A percentile compares a stretch with the other conserved stretches of the same genome.
Evolutionary conservation across 2,888 invertebrate genomes (phyloP).

Genomic region (Lamproptera curius): DNA sequence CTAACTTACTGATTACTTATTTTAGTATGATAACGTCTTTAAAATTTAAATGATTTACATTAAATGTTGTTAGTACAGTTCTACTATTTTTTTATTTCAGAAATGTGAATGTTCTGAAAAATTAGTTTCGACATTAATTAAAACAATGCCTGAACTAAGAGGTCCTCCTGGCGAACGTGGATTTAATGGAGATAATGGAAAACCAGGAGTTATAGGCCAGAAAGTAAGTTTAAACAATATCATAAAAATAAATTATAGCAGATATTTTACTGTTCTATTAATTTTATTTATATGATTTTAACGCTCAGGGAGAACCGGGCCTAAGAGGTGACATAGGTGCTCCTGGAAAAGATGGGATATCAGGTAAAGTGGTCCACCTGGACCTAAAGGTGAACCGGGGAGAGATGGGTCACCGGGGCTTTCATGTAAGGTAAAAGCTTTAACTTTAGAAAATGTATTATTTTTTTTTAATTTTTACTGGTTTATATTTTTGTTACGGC

Average conservation of each 20-base stretch:
- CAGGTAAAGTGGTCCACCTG: slow-evolving; percentile 67
- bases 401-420: slow-evolving; percentile 78
- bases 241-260: no score
- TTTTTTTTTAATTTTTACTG: no score
- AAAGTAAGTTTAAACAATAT: slow-evolving; percentile 60
- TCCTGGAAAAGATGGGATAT: slow-evolving; percentile 55
- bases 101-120: slow-evolving; percentile 49
- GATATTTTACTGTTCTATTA: no score
- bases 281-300: no score
- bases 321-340: slow-evolving; percentile 85
- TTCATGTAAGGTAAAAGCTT: slow-evolving; percentile 39
- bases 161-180: slow-evolving; percentile 80
- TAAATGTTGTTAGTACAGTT: background rate
- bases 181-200: slow-evolving; percentile 43
- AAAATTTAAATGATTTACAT: background rate
- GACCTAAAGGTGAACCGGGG: slow-evolving; percentile 85
- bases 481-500: no score
- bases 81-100: slow-evolving; percentile 31
- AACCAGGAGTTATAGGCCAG: slow-evolving; percentile 37
- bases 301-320: slow-evolving; percentile 75
- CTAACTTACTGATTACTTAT: no score
- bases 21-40: no score
- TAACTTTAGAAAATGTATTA: no score
- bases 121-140: slow-evolving; percentile 43
- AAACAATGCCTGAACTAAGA: slow-evolving; percentile 51